Evolutionary conservation across 2,888 invertebrate species (phyloP).

Genomic region (Rhagonycha fulva): DNA sequence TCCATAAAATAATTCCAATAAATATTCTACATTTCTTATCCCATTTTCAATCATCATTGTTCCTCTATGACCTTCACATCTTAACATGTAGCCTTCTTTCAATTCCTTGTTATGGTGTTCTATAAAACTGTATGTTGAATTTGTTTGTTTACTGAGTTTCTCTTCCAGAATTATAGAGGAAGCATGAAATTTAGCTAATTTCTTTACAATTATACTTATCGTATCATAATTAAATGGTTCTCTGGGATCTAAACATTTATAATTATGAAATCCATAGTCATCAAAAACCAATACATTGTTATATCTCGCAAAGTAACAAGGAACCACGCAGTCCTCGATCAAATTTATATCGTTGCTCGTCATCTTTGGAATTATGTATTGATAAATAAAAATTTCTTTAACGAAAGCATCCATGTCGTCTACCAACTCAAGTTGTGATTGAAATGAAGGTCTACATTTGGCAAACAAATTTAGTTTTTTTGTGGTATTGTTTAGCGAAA

Average conservation of each 20-base stretch:
- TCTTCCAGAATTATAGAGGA: constrained; percentile 51
- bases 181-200: constrained; percentile 50
- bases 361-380: neutral
- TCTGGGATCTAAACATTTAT: neutral
- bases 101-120: constrained; percentile 43
- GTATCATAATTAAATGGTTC: constrained; percentile 12
- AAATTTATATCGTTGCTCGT: neutral
- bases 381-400: constrained; percentile 23
- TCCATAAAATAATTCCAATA: constrained; percentile 38
- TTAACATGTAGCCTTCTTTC: constrained; percentile 45
- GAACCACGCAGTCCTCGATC: constrained; percentile 20
- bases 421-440: neutral
- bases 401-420: constrained; percentile 35
- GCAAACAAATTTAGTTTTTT: constrained; percentile 37
- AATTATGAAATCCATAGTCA: constrained; percentile 47
- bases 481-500: constrained; percentile 15
- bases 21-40: constrained; percentile 42
- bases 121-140: constrained; percentile 32
- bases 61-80: constrained; percentile 38
- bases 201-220: constrained; percentile 41
- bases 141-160: constrained; percentile 40
- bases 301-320: constrained; percentile 28
- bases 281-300: constrained; percentile 48
- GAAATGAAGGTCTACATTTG: constrained; percentile 30
- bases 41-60: constrained; percentile 41